Conservation (phyloP, 2,797 vertebrate genomes). For the Florisuga fusca region DNA sequence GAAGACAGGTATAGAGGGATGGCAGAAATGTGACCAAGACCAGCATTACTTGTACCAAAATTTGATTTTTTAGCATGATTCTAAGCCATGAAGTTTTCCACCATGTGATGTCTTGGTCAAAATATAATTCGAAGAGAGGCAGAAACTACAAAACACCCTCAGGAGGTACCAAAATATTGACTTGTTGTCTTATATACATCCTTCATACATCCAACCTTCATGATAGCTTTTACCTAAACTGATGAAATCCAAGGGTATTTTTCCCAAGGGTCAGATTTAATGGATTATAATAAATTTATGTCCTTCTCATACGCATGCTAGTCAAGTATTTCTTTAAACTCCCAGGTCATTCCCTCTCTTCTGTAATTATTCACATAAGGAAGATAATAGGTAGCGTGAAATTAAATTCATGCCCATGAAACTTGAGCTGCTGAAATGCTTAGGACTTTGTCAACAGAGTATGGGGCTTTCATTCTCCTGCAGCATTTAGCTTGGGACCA, state of each 20-base stretch:
- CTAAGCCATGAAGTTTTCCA: not conserved
- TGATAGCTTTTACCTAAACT: not conserved
- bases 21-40: not conserved
- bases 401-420: not conserved
- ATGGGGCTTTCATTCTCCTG: not conserved
- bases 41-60: not conserved
- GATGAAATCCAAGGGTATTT: not conserved
- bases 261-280: not conserved
- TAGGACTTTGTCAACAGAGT: not conserved
- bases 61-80: not conserved
- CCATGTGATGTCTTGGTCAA: not conserved
- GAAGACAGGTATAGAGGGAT: not conserved
- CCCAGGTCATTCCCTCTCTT: not conserved
- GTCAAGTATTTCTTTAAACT: not conserved
- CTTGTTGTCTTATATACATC: not conserved
- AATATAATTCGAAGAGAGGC: not conserved
- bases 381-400: not conserved
- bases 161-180: not conserved
- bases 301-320: not conserved
- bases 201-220: not conserved
- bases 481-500: not conserved
- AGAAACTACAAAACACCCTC: not conserved
- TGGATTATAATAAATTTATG: not conserved
- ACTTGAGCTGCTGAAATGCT: not conserved
- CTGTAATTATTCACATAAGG: not conserved